Percentiles rank a stretch among this genome's conserved stretches.
Evolutionary conservation across 2,888 invertebrate species (phyloP).

Genomic region (Phortica magna): DNA sequence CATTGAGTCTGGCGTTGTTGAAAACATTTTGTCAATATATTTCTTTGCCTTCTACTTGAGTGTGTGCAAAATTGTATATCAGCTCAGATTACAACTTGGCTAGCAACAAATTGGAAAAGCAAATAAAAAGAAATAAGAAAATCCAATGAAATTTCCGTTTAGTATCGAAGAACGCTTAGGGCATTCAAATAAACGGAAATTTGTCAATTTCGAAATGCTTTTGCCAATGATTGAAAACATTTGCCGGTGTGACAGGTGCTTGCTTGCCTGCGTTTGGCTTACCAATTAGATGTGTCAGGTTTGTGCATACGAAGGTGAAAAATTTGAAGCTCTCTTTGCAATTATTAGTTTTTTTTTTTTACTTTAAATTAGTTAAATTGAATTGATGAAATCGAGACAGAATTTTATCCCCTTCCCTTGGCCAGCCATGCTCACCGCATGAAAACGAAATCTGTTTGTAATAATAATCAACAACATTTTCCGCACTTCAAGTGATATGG

Average conservation of each 20-base stretch:
- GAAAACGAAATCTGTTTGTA: conserved; percentile 62
- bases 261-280: not conserved
- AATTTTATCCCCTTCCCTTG: not conserved
- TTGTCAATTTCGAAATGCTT: conserved; percentile 6
- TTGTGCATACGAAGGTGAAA: too few species aligned
- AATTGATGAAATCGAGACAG: not conserved
- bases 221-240: not conserved
- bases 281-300: too few species aligned
- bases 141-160: conserved; percentile 8
- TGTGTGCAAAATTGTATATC: conserved; percentile 18
- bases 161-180: not conserved
- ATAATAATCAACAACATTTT: conserved; percentile 54
- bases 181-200: conserved; percentile 8
- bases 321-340: too few species aligned
- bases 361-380: too few species aligned
- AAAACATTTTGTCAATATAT: conserved; percentile 18
- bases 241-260: conserved; percentile 14
- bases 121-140: not conserved
- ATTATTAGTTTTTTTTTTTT: too few species aligned
- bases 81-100: conserved; percentile 24
- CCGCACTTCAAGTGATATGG: conserved; percentile 26
- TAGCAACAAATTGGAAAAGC: conserved; percentile 17
- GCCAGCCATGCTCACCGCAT: conserved; percentile 30
- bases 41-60: not conserved
- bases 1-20: too few species aligned